phyloP scores from a whole-genome alignment of 2,113 vertebrate species.

The Galemys pyrenaicus region DNA sequence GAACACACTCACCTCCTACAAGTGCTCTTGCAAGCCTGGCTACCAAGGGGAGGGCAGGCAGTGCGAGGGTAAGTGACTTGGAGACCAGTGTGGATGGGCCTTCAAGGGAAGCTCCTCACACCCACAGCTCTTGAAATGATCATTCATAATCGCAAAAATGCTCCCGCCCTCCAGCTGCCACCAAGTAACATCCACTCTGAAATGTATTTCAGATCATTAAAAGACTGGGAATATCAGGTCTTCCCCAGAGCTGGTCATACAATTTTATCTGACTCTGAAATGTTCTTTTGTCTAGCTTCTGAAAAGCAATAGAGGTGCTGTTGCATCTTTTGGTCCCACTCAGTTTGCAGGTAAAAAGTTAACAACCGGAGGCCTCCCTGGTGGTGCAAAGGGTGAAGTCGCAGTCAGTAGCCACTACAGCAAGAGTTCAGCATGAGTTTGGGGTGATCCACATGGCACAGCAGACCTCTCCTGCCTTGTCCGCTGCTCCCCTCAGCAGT shows the following conservation, averaged over 20 bases:
- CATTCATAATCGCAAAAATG: neutral
- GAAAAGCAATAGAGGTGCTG: neutral
- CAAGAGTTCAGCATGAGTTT: too few species aligned
- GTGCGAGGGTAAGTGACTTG: slow-evolving; percentile 88
- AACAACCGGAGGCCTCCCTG: too few species aligned
- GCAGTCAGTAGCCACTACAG: too few species aligned
- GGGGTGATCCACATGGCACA: too few species aligned
- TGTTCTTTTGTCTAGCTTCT: slow-evolving; percentile 18
- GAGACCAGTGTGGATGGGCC: neutral
- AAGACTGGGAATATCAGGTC: neutral
- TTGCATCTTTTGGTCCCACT: neutral
- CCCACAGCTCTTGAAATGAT: neutral
- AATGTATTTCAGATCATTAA: neutral
- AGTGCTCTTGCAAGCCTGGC: slow-evolving; percentile 95
- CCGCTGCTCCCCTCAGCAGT: too few species aligned
- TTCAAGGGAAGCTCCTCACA: neutral
- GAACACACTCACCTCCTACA: slow-evolving; percentile 93
- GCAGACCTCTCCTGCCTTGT: too few species aligned
- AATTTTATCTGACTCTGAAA: slow-evolving; percentile 20
- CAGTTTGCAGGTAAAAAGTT: slow-evolving; percentile 11
- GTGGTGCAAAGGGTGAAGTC: too few species aligned
- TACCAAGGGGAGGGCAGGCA: slow-evolving; percentile 94
- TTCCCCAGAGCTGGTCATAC: neutral
- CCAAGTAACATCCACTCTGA: neutral
- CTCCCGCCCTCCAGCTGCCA: rapidly evolving